Evolutionary conservation across 2,888 invertebrate species (phyloP).

Genomic region (Cryptocheilus praepositus): DNA sequence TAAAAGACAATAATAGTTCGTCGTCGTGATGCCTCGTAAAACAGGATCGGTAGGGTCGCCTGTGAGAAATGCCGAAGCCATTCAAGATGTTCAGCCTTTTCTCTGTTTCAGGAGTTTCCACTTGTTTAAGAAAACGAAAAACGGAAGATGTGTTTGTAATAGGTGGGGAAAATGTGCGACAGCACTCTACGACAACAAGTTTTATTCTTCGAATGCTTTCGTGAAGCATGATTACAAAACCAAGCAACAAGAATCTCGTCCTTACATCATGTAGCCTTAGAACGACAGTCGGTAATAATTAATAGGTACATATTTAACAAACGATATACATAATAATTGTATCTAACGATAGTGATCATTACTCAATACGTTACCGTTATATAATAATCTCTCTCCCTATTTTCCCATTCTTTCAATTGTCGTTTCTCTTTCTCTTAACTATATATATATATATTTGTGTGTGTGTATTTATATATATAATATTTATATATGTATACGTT

Average conservation of each 20-base stretch:
- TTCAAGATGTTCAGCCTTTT: no score
- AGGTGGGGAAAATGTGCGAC: conserved; percentile 21
- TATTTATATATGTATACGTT: conserved; percentile 52
- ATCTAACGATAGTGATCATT: conserved; percentile 63
- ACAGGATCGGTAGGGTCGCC: no score
- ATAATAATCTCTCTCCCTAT: conserved; percentile 14
- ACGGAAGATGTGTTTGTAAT: no score
- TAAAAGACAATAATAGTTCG: conserved; percentile 27
- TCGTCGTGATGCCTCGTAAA: no score
- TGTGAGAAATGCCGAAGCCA: no score
- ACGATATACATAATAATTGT: conserved; percentile 63
- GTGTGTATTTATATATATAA: conserved; percentile 6
- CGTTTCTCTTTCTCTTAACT: conserved; percentile 27
- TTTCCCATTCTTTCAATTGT: conserved; percentile 12
- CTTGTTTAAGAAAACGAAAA: no score
- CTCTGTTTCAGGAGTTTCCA: no score
- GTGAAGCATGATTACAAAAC: conserved; percentile 76
- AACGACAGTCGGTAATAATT: conserved; percentile 61
- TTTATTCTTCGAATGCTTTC: conserved; percentile 71
- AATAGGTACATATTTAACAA: conserved; percentile 70
- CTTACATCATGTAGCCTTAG: conserved; percentile 67
- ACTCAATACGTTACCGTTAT: conserved; percentile 46
- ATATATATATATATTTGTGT: no score
- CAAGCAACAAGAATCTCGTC: conserved; percentile 74
- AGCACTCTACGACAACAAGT: conserved; percentile 70